Percentiles rank a stretch among this genome's conserved stretches.
Conservation (phyloP, 2,797 vertebrate species). For the Hemibagrus guttatus region DNA sequence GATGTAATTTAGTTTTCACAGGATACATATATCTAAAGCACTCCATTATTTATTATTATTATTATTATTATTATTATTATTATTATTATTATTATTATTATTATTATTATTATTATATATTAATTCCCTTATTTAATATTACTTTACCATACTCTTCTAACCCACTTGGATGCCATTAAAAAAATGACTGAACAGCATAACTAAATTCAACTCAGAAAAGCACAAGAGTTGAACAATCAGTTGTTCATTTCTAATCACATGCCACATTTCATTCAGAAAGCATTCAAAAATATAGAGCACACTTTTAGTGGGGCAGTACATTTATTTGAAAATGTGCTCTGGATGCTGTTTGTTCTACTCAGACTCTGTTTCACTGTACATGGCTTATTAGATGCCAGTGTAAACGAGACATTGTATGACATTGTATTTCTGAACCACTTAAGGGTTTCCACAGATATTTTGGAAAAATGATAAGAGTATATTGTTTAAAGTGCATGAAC, state of each 20-base stretch:
- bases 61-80: too few relatives aligned
- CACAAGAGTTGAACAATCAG: background rate
- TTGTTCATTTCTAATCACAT: background rate
- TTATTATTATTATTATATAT: too few relatives aligned
- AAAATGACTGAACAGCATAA: background rate
- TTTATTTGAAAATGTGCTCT: conserved; percentile 41
- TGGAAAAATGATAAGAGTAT: conserved; percentile 20
- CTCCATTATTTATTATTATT: background rate
- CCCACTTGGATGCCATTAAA: background rate
- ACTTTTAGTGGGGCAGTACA: background rate
- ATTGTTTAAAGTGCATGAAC: conserved; percentile 42
- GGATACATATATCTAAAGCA: background rate
- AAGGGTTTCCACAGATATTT: background rate
- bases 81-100: background rate
- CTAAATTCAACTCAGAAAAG: background rate
- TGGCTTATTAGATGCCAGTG: conserved; percentile 27
- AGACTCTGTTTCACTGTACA: conserved; percentile 22
- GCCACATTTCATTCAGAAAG: background rate
- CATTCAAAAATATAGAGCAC: background rate
- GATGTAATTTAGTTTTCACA: background rate
- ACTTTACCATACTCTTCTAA: background rate
- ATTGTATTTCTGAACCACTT: conserved; percentile 25
- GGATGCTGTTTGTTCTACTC: conserved; percentile 10
- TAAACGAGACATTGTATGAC: conserved; percentile 26
- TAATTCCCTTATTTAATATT: background rate